phyloP scores from a whole-genome alignment of 92 coral and sea anemone species.

The Montipora capitata region DNA sequence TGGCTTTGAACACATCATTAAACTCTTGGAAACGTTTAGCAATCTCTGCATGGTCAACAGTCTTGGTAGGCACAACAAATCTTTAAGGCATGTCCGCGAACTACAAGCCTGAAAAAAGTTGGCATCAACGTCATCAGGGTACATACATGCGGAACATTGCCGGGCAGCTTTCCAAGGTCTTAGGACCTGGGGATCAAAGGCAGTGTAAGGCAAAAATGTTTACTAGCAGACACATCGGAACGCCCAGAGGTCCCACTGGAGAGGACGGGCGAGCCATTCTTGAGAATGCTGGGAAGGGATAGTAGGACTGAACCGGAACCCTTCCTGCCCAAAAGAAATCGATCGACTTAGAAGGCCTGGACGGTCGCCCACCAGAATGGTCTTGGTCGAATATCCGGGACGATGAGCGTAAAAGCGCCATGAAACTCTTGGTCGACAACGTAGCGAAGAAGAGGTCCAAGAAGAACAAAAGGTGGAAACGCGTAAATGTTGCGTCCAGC shows the following conservation, averaged over 20 bases:
- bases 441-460: too few relatives aligned
- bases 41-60: conserved; percentile 12
- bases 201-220: neutral
- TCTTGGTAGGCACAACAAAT: neutral
- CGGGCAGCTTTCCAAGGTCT: conserved; percentile 56
- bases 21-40: conserved; percentile 22
- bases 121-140: conserved; percentile 61
- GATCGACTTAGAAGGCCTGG: too few relatives aligned
- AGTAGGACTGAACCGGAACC: conserved; percentile 34
- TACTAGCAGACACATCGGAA: conserved; percentile 62
- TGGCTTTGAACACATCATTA: too few relatives aligned
- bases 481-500: conserved; percentile 50
- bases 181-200: conserved; percentile 18
- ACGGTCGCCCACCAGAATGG: conserved; percentile 9
- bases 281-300: conserved; percentile 38
- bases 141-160: conserved; percentile 47
- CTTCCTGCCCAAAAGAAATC: neutral
- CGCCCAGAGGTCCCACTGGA: conserved; percentile 77
- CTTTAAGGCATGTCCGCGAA: neutral
- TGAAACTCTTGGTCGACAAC: too few relatives aligned
- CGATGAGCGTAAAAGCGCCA: too few relatives aligned
- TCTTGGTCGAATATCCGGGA: too few relatives aligned
- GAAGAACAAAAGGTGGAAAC: too few relatives aligned
- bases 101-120: conserved; percentile 44
- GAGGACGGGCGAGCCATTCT: conserved; percentile 45